Evolutionary conservation across 2,113 vertebrate genomes (phyloP), one percentile per base, ranked within the genome.

Genomic region (Emydocephalus ijimae): DNA sequence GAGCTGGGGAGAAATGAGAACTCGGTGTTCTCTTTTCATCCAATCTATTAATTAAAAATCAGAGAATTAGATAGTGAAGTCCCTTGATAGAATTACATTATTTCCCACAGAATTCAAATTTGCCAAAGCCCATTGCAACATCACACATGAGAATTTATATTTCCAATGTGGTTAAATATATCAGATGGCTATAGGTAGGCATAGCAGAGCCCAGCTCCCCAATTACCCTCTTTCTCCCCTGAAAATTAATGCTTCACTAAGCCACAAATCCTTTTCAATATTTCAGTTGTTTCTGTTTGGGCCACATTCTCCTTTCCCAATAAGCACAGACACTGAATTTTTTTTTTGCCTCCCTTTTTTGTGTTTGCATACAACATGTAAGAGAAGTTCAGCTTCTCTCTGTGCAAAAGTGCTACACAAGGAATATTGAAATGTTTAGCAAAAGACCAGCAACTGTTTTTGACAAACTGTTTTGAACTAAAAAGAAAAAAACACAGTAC

Each of bases 41-140:
- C 93, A 57, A 90, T 95, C 85, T 56, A 26, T 90, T 96, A 94
- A 96, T 96, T 95, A 94, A 92, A 48, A 86, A 61, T 85, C 87
- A 43, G 92, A 95, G 59, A 57, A 87, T 89, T 95, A 93, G 56
- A 91, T 88, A 94, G 88, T 93, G 92, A 93, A 96, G 90, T 96
- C 91, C 87, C 95, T 93, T 95, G 96, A 94, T 94, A 94, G 92
- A 85, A 34, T 0, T 2, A 95, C 92, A 94, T 96, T 69, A 23
- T 95, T 95, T 95, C 94, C 91, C 89, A 86, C 91, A 95, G 92
- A 97, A 95, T 95, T 95, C 90, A 2, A 94, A 95, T 95, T 95
- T 52, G 0, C 93, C 45, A 88, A 94, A 94, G 92, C 95, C 88
- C 91, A 81, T 39, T 85, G 89, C 93, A 94, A 74, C 89, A 93